Conservation (phyloP, 2,797 vertebrate species). For the Oryzias sinensis region DNA sequence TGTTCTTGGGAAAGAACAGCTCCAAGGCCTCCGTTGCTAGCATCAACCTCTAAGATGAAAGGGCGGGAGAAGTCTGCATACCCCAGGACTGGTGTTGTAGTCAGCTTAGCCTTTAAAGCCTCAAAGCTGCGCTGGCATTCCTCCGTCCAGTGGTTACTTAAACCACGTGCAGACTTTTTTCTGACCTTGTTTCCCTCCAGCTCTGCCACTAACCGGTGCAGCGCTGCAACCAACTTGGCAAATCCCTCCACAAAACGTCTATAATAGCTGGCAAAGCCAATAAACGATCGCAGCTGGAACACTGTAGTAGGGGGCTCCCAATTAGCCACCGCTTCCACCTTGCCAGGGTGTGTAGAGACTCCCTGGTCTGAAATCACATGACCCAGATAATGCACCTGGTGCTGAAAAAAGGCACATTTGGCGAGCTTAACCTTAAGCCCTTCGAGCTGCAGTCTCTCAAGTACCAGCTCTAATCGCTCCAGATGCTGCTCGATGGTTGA, state of each 20-base stretch:
- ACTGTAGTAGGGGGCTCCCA: not conserved
- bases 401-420: not conserved
- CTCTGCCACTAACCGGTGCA: not conserved
- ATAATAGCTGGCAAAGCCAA: not conserved
- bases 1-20: not conserved
- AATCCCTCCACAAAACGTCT: not conserved
- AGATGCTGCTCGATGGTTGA: too few relatives aligned
- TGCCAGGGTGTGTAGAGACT: not conserved
- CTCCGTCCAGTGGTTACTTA: too few relatives aligned
- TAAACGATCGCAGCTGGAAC: not conserved
- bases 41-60: not conserved
- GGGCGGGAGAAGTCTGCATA: not conserved
- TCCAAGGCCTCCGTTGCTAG: not conserved
- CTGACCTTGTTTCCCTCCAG: not conserved
- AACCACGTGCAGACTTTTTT: too few relatives aligned
- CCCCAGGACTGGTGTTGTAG: not conserved
- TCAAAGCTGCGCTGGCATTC: too few relatives aligned
- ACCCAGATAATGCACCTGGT: not conserved
- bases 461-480: too few relatives aligned
- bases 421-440: not conserved
- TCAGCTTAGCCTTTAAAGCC: not conserved
- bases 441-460: not conserved
- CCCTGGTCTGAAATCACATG: not conserved
- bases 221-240: not conserved
- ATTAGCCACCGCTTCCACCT: not conserved